phyloP scores from a whole-genome alignment of 2,113 vertebrate genomes.

The Petromus typicus region DNA sequence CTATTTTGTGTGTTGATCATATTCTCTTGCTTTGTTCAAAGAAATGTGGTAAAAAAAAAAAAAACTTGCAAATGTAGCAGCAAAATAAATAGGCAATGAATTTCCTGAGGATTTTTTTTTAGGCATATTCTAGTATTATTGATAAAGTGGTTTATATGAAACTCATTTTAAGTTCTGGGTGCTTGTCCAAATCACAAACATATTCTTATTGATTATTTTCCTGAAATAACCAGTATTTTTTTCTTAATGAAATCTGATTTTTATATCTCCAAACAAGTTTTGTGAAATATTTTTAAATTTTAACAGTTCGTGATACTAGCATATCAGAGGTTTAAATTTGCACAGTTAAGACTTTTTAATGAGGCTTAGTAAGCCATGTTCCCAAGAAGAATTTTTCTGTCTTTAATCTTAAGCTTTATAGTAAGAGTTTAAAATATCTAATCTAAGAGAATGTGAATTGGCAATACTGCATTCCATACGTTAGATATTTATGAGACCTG shows the following conservation, averaged over 20 bases:
- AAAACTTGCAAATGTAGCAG: background rate
- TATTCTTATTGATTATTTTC: conserved; percentile 37
- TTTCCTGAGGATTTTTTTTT: background rate
- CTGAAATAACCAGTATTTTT: conserved; percentile 38
- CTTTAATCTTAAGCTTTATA: conserved; percentile 78
- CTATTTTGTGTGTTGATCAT: background rate
- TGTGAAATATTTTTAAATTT: conserved; percentile 54
- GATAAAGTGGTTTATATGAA: background rate
- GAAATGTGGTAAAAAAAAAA: background rate
- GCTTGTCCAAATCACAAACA: background rate
- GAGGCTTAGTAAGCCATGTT: conserved; percentile 54
- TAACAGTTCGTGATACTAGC: conserved; percentile 52
- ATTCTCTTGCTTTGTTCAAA: background rate
- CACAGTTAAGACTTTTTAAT: conserved; percentile 73
- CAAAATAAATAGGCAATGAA: conserved; percentile 8
- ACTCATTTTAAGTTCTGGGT: conserved; percentile 32
- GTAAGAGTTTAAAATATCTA: conserved; percentile 67
- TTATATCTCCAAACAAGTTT: conserved; percentile 57
- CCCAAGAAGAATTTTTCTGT: conserved; percentile 70
- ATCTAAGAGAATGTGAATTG: conserved; percentile 74
- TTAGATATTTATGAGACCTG: conserved; percentile 79
- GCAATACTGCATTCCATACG: conserved; percentile 74
- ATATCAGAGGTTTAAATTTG: conserved; percentile 72
- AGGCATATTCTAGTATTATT: background rate
- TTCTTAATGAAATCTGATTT: conserved; percentile 40